Percentiles rank a stretch among this genome's conserved stretches.
These are phyloP conservation scores for Coptodon rendalli DNA, from an alignment of 2,113 vertebrate species.

Conservation along the genomic window DNA sequence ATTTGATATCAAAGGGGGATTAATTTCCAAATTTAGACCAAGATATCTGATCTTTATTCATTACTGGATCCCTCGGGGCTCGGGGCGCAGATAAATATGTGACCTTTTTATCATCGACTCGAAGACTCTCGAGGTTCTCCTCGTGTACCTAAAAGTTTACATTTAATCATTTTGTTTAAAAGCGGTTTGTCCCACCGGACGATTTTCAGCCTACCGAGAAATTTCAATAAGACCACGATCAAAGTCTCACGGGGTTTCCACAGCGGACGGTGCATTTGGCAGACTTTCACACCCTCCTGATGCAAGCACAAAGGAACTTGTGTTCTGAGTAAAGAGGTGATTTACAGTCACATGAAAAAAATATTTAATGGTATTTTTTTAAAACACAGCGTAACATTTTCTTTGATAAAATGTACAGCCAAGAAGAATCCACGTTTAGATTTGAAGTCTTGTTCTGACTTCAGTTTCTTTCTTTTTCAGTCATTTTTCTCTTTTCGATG, in stretches of 20 bases:
- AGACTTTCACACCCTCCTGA: not conserved
- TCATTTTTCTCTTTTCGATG: not conserved
- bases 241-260: not conserved
- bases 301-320: not conserved
- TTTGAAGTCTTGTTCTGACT: not conserved
- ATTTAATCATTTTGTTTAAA: not conserved
- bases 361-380: not conserved
- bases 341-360: not conserved
- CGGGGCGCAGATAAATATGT: fast-evolving
- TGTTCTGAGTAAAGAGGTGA: not conserved
- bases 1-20: not conserved
- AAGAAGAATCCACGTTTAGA: not conserved
- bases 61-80: fast-evolving
- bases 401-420: not conserved
- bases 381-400: not conserved
- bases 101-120: not conserved
- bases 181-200: fast-evolving
- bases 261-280: not conserved
- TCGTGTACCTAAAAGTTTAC: not conserved
- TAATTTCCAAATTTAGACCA: not conserved
- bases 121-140: fast-evolving
- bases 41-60: fast-evolving
- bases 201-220: fast-evolving
- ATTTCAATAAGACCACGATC: not conserved
- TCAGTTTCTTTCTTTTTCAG: not conserved